phyloP scores from a whole-genome alignment of 2,797 vertebrate genomes.

The Semotilus atromaculatus region DNA sequence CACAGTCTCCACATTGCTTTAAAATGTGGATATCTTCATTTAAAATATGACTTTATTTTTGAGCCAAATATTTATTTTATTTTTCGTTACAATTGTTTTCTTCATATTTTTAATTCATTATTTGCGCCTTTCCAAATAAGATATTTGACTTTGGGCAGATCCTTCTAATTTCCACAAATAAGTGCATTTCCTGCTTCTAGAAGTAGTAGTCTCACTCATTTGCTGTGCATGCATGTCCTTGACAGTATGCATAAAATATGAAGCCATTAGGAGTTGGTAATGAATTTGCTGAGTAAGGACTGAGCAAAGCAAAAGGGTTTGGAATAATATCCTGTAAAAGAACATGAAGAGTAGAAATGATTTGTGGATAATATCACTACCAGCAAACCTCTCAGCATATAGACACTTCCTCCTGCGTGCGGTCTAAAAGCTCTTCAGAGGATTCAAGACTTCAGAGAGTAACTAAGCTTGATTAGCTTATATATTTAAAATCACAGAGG shows the following conservation, averaged over 20 bases:
- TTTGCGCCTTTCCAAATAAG: neutral
- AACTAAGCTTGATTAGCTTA: neutral
- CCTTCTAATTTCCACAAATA: neutral
- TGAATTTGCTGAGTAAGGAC: conserved; percentile 56
- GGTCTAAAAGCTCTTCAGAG: neutral
- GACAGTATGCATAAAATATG: conserved; percentile 50
- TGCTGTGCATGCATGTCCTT: conserved; percentile 42
- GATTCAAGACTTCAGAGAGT: neutral
- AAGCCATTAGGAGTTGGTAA: conserved; percentile 52
- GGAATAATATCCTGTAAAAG: conserved; percentile 61
- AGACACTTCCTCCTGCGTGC: neutral
- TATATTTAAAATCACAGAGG: neutral
- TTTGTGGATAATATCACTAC: conserved; percentile 19
- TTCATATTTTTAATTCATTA: neutral
- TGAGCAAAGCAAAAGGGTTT: conserved; percentile 52
- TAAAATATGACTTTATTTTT: neutral
- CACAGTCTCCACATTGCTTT: neutral
- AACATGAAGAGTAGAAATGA: conserved; percentile 57
- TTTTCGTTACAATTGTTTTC: neutral
- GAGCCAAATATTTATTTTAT: neutral
- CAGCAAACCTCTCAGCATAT: neutral
- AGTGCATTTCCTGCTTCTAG: neutral
- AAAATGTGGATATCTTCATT: neutral
- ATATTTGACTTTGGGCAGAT: neutral
- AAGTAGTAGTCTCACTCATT: neutral